phyloP scores from a whole-genome alignment of 1,140 invertebrate species.

The Capitella teleta region DNA sequence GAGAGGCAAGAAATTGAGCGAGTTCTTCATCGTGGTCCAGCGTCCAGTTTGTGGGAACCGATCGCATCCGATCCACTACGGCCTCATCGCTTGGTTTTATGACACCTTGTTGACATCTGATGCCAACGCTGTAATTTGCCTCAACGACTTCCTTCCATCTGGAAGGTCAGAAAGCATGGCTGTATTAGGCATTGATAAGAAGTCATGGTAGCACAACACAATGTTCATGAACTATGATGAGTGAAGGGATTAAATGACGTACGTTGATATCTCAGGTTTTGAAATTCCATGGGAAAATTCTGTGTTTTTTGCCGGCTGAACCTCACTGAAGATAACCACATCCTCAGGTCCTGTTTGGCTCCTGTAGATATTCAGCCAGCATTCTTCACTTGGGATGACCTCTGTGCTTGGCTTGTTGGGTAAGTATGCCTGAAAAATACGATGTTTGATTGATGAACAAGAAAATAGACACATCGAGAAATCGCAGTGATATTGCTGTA shows the following conservation, averaged over 20 bases:
- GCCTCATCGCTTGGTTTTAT: background rate
- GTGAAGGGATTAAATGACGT: background rate
- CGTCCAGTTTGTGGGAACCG: constrained; percentile 22
- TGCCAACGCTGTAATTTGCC: background rate
- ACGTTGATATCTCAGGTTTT: background rate
- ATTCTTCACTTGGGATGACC: too few relatives aligned
- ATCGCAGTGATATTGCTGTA: too few relatives aligned
- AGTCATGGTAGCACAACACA: background rate
- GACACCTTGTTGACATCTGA: background rate
- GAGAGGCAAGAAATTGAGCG: constrained; percentile 32
- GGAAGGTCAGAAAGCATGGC: background rate
- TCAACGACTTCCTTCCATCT: constrained; percentile 4
- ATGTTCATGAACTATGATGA: background rate
- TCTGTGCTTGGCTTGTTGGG: too few relatives aligned
- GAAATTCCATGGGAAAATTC: background rate
- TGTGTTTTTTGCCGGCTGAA: background rate
- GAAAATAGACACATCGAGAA: too few relatives aligned
- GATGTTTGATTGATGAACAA: too few relatives aligned
- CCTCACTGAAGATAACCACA: background rate
- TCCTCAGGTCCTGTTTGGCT: background rate
- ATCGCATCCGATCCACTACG: background rate
- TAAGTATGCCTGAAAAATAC: too few relatives aligned
- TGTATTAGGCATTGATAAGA: background rate
- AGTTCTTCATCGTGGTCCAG: constrained; percentile 36
- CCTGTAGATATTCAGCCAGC: too few relatives aligned